Percentiles rank a stretch among this genome's conserved stretches.
Evolutionary conservation across 1,140 invertebrate species (phyloP).

Genomic region (Vanessa atalanta): DNA sequence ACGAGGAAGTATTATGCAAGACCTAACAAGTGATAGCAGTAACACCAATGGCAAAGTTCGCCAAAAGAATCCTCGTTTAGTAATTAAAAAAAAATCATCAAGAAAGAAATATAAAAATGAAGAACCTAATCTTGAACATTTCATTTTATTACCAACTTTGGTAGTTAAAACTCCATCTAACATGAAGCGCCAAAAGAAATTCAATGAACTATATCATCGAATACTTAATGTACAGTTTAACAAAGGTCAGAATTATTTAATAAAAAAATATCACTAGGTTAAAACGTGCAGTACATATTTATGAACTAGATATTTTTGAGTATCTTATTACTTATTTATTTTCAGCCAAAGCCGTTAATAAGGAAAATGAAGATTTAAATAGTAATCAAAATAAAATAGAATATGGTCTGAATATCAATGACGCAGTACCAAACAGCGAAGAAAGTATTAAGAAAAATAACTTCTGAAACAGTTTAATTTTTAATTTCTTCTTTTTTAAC

Average conservation of each 20-base stretch:
- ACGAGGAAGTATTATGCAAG: constrained; percentile 9
- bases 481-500: neutral
- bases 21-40: constrained; percentile 54
- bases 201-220: constrained; percentile 72
- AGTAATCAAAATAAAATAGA: constrained; percentile 50
- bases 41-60: constrained; percentile 41
- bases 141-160: constrained; percentile 70
- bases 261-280: neutral
- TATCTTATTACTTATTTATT: constrained; percentile 23
- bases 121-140: constrained; percentile 69
- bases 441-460: constrained; percentile 32
- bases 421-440: constrained; percentile 53
- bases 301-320: too few species aligned
- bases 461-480: neutral
- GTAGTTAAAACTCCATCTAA: constrained; percentile 75
- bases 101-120: constrained; percentile 52
- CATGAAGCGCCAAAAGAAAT: constrained; percentile 71
- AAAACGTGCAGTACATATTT: neutral
- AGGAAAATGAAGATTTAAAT: constrained; percentile 22
- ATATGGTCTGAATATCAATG: constrained; percentile 64
- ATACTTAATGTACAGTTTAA: constrained; percentile 63
- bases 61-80: constrained; percentile 53
- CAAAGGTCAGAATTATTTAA: constrained; percentile 34
- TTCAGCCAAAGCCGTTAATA: constrained; percentile 45
- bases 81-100: constrained; percentile 64